Percentiles rank a stretch among this genome's conserved stretches.
Evolutionary conservation across 2,888 invertebrate genomes (phyloP).

Genomic region (Sussaba pulchella): DNA sequence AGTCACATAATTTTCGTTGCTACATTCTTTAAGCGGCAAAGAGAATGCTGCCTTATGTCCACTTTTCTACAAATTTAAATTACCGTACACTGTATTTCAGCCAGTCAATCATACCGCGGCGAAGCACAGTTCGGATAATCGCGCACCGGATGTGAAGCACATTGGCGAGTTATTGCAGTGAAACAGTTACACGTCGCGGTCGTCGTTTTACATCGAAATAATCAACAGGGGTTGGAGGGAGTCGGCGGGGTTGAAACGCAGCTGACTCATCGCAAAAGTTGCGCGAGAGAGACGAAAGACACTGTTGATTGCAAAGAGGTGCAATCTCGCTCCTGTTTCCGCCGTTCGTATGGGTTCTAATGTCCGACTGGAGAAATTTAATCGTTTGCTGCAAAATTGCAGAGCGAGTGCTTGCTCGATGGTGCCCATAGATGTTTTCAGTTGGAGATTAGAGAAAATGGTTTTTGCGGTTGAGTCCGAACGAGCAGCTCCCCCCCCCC

Average conservation of each 20-base stretch:
- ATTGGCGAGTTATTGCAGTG: slow-evolving; percentile 14
- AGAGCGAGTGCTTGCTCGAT: slow-evolving; percentile 14
- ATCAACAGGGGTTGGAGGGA: not conserved
- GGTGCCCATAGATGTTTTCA: slow-evolving; percentile 65
- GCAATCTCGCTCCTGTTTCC: not conserved
- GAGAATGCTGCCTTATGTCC: too few species aligned
- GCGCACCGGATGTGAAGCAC: not conserved
- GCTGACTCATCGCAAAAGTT: slow-evolving; percentile 35
- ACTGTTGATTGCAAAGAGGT: not conserved
- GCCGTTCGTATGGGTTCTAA: not conserved
- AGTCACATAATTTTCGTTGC: not conserved
- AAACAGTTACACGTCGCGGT: slow-evolving; percentile 24
- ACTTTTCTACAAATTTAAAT: slow-evolving; percentile 14
- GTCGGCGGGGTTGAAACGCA: slow-evolving; percentile 8
- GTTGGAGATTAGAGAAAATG: slow-evolving; percentile 73
- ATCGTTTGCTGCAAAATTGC: slow-evolving; percentile 73
- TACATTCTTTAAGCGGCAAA: too few species aligned
- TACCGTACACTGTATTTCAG: slow-evolving; percentile 10
- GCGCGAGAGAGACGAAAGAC: not conserved
- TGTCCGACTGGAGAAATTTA: slow-evolving; percentile 76
- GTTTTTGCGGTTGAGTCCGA: slow-evolving; percentile 54
- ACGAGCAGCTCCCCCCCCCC: slow-evolving; percentile 44
- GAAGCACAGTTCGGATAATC: slow-evolving; percentile 7
- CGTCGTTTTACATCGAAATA: slow-evolving; percentile 39
- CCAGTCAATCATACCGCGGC: not conserved